Conservation (phyloP, 2,888 invertebrate genomes). For the Seladonia tumulorum region DNA sequence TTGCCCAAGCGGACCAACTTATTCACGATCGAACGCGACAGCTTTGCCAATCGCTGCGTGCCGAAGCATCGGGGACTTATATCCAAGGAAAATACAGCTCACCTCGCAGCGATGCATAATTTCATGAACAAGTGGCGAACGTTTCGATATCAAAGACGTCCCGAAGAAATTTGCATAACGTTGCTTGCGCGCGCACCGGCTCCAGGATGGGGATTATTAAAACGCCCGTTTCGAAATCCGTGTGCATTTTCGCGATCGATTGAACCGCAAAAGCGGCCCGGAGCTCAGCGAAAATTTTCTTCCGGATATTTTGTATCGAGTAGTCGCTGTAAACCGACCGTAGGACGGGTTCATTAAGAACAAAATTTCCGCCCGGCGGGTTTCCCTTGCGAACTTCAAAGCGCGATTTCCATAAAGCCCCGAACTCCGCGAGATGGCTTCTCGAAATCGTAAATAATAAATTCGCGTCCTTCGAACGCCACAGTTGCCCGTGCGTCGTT, state of each 20-base stretch:
- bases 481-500: neutral
- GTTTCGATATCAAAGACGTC: neutral
- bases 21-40: neutral
- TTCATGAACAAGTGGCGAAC: neutral
- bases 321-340: neutral
- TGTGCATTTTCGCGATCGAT: constrained; percentile 17
- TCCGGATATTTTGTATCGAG: constrained; percentile 23
- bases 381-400: constrained; percentile 13
- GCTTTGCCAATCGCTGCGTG: neutral
- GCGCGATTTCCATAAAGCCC: neutral
- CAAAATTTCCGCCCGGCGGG: constrained; percentile 31
- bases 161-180: neutral
- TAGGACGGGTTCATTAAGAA: constrained; percentile 31
- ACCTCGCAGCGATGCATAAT: neutral
- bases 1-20: neutral
- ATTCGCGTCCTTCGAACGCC: constrained; percentile 21
- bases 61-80: neutral
- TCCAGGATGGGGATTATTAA: neutral
- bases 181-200: neutral
- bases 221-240: neutral
- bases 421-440: neutral
- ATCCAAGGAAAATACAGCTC: neutral
- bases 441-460: constrained; percentile 41
- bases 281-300: neutral
- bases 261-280: constrained; percentile 6